Conservation (phyloP, 2,113 vertebrate species). For the Onychostruthus taczanowskii region DNA sequence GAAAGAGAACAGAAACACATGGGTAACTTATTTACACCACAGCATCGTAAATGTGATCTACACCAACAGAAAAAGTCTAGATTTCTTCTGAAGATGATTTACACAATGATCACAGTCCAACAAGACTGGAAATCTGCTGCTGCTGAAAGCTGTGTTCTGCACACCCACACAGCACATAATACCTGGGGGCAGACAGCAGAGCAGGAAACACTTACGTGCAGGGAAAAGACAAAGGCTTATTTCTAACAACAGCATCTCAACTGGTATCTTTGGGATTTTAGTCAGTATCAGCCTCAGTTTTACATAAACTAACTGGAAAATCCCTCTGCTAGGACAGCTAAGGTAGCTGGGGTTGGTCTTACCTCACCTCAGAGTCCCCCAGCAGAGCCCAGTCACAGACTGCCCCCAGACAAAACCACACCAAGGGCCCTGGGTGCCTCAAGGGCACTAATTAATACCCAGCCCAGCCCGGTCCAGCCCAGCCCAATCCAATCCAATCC, state of each 20-base stretch:
- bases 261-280: fast-evolving
- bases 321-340: fast-evolving
- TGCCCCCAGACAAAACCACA: fast-evolving
- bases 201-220: fast-evolving
- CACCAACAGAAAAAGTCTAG: background rate
- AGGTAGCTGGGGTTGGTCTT: fast-evolving
- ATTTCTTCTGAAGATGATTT: background rate
- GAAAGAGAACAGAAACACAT: fast-evolving
- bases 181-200: too few relatives aligned
- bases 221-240: background rate
- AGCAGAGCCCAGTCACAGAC: background rate
- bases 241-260: fast-evolving
- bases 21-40: fast-evolving
- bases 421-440: fast-evolving
- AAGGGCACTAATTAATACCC: background rate
- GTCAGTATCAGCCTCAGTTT: background rate
- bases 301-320: background rate
- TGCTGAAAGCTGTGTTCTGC: fast-evolving
- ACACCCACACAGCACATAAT: fast-evolving
- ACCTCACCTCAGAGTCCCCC: background rate
- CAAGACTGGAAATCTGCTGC: background rate
- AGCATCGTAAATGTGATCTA: fast-evolving
- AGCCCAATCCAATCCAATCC: too few relatives aligned
- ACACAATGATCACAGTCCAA: fast-evolving
- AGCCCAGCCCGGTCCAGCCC: too few relatives aligned